Base-by-base conservation (phyloP, 1,140 invertebrate species). In the Magallana ariakensis region DNA sequence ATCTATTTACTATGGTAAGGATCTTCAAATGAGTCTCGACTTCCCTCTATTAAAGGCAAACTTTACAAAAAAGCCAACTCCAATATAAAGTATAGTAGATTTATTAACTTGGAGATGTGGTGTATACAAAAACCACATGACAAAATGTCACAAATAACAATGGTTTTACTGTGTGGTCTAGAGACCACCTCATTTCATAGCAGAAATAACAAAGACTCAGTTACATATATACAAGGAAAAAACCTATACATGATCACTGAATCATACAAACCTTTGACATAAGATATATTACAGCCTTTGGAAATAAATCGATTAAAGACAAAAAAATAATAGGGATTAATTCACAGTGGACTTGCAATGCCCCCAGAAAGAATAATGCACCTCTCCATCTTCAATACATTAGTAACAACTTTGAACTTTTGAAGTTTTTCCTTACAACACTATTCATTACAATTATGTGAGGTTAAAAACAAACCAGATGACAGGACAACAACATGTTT, bases 41-140 rank as follows among this genome's bases (percentile, higher is more conserved):
- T 46, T 46, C 33, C 33, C 33, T 46, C n/a, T n/a, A n/a, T 46
- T 46, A 46, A 46, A 46, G 33, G 33, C 33, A 46, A 46, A 46
- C 33, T 46, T 9, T 16, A 16, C 58, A 60, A 60, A 13, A 60
- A 13, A 60, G n/a, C 58, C 15, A 60, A 60, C 5, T 60, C 58
- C 9, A 13, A 60, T 60, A n/a, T 75, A 26, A 75, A 75, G 66
- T 75, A 75, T 75, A 75, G 66, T 75, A 75, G 66, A 75, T 75
- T 75, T 75, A 75, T 75, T 75, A 75, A 75, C 66, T 75, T 75
- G 66, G 66, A 75, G 22, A 75, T 75, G 66, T 75, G 66, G 66
- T 75, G 13, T 26, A 75, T 75, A 75, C 66, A 75, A 75, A 46
- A 75, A 75, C 66, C 66, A 75, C 66, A 75, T 75, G 66, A 75